Evolutionary conservation across 92 coral and sea anemone species (phyloP).

Genomic region (Actinernus sp.): DNA sequence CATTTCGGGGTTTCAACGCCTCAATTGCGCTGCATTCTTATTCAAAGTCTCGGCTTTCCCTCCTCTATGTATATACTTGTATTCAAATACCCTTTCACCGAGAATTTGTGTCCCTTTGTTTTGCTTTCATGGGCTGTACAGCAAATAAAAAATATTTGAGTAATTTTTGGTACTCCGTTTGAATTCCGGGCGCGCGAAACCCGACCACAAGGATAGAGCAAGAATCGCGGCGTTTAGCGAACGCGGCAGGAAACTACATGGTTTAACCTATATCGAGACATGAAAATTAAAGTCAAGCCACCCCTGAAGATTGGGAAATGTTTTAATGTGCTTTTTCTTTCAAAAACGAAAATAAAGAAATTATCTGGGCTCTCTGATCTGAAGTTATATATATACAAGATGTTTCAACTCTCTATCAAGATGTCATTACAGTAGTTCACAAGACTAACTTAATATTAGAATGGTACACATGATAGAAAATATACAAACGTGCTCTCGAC

Average conservation of each 20-base stretch:
- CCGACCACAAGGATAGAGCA: constrained; percentile 42
- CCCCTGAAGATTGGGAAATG: constrained; percentile 66
- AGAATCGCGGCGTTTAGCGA: constrained; percentile 42
- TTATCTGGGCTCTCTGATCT: constrained; percentile 67
- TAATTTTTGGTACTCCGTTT: constrained; percentile 72
- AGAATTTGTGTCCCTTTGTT: constrained; percentile 85
- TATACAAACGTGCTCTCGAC: too few relatives aligned
- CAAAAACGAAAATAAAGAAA: constrained; percentile 93
- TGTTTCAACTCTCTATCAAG: constrained; percentile 5
- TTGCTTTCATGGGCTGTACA: constrained; percentile 84
- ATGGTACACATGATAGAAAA: background rate
- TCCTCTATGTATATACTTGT: constrained; percentile 87
- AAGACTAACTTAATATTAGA: too few relatives aligned
- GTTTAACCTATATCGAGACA: constrained; percentile 35
- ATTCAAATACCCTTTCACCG: constrained; percentile 78
- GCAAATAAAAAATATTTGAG: constrained; percentile 90
- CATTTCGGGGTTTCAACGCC: constrained; percentile 84
- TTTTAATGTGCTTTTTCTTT: constrained; percentile 94
- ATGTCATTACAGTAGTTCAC: too few relatives aligned
- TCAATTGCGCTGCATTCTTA: constrained; percentile 82
- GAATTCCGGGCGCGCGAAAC: constrained; percentile 81
- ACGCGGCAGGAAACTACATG: constrained; percentile 35
- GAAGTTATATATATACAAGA: constrained; percentile 52
- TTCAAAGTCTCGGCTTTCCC: constrained; percentile 77
- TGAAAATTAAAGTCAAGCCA: constrained; percentile 37